Evolutionary conservation across 2,888 invertebrate genomes (phyloP).

Genomic region (Ochropacha duplaris): DNA sequence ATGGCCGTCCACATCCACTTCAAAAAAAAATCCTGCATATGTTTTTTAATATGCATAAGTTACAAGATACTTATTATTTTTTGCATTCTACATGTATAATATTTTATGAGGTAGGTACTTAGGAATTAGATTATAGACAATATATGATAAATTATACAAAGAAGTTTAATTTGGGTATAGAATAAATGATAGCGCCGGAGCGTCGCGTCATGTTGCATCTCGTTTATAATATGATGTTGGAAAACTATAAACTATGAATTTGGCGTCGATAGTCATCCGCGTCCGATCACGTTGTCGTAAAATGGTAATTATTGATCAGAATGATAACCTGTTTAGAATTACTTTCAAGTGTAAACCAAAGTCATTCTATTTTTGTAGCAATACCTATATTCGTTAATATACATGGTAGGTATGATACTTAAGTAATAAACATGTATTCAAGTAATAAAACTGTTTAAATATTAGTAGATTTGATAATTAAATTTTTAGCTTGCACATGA

Average conservation of each 20-base stretch:
- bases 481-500: background rate
- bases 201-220: background rate
- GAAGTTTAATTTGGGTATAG: too few relatives aligned
- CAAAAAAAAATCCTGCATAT: too few relatives aligned
- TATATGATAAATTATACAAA: too few relatives aligned
- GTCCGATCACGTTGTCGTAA: slow-evolving; percentile 50
- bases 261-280: slow-evolving; percentile 43
- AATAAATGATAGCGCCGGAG: too few relatives aligned
- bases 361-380: slow-evolving; percentile 49
- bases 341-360: slow-evolving; percentile 61
- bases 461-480: background rate
- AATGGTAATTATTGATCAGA: slow-evolving; percentile 55
- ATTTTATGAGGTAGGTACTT: too few relatives aligned
- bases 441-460: background rate
- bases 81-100: too few relatives aligned
- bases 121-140: too few relatives aligned
- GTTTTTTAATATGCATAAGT: too few relatives aligned
- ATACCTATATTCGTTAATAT: background rate
- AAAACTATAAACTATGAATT: slow-evolving; percentile 45
- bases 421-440: background rate
- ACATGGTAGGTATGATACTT: slow-evolving; percentile 17
- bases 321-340: slow-evolving; percentile 54
- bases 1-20: too few relatives aligned
- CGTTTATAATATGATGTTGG: slow-evolving; percentile 15
- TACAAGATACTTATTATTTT: too few relatives aligned